Conservation (phyloP, 92 coral and sea anemone genomes). For the Palythoa grandis region DNA sequence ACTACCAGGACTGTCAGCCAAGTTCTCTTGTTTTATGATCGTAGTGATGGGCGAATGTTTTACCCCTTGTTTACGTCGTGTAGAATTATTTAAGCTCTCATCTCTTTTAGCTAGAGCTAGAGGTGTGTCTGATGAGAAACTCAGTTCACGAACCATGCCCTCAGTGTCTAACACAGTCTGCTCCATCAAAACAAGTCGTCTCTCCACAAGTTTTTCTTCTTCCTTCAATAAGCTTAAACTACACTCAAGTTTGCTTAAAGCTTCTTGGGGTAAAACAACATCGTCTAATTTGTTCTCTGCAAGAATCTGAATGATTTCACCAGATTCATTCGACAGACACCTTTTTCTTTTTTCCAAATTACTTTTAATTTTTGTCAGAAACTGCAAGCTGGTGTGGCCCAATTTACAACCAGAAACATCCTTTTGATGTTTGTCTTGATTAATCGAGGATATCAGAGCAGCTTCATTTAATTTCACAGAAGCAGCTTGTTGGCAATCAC, state of each 20-base stretch:
- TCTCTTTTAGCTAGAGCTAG: constrained; percentile 11
- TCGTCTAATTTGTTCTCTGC: background rate
- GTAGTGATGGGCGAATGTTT: background rate
- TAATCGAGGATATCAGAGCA: background rate
- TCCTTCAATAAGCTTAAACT: constrained; percentile 17
- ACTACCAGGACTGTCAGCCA: constrained; percentile 1
- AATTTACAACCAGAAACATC: background rate
- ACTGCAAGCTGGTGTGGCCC: background rate
- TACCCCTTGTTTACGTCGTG: constrained; percentile 9
- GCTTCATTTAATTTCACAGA: background rate
- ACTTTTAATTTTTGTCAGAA: background rate
- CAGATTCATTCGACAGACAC: background rate
- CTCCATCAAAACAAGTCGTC: constrained; percentile 27
- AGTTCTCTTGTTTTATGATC: background rate
- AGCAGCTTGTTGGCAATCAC: background rate
- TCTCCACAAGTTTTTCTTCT: constrained; percentile 31
- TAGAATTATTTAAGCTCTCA: constrained; percentile 8
- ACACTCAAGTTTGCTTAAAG: constrained; percentile 1
- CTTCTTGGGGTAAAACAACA: constrained; percentile 30
- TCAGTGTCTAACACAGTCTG: constrained; percentile 26
- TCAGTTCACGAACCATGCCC: constrained; percentile 28
- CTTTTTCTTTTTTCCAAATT: constrained; percentile 13
- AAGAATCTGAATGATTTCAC: constrained; percentile 6
- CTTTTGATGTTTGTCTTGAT: background rate
- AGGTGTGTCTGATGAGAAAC: constrained; percentile 14